phyloP scores from a whole-genome alignment of 2,113 vertebrate genomes.

The Grammomys dolichurus region DNA sequence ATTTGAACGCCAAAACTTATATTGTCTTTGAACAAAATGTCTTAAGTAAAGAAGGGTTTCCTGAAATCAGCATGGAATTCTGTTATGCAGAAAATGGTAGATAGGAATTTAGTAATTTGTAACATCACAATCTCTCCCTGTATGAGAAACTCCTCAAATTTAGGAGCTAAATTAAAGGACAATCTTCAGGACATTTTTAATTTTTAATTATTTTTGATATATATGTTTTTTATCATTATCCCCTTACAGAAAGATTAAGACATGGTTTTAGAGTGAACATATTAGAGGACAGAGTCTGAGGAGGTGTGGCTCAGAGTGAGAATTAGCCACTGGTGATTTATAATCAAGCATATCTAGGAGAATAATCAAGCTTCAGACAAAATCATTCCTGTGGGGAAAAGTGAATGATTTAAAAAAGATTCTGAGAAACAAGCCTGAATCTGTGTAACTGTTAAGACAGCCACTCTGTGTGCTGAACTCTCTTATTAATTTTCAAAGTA shows the following conservation, averaged over 20 bases:
- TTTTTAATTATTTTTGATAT: background rate
- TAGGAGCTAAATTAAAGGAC: background rate
- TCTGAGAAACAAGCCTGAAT: constrained; percentile 11
- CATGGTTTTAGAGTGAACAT: background rate
- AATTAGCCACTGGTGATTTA: background rate
- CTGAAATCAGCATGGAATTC: background rate
- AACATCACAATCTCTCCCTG: background rate
- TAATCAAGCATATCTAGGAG: constrained; percentile 42
- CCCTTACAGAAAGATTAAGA: background rate
- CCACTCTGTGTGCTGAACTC: background rate
- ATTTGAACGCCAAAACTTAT: background rate
- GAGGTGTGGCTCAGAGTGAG: background rate
- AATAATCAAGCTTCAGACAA: background rate
- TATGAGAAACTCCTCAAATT: background rate
- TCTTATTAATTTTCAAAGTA: constrained; percentile 13
- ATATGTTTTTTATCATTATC: background rate
- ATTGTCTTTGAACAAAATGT: background rate
- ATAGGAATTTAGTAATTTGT: background rate
- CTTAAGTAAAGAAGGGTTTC: background rate
- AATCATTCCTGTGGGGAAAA: constrained; percentile 13
- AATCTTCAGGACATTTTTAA: background rate
- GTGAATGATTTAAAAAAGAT: constrained; percentile 8
- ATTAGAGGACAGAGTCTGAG: background rate
- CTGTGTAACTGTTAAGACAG: background rate
- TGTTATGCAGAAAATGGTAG: background rate